phyloP scores from a whole-genome alignment of 2,888 invertebrate species.

The Oscheius sp. region DNA sequence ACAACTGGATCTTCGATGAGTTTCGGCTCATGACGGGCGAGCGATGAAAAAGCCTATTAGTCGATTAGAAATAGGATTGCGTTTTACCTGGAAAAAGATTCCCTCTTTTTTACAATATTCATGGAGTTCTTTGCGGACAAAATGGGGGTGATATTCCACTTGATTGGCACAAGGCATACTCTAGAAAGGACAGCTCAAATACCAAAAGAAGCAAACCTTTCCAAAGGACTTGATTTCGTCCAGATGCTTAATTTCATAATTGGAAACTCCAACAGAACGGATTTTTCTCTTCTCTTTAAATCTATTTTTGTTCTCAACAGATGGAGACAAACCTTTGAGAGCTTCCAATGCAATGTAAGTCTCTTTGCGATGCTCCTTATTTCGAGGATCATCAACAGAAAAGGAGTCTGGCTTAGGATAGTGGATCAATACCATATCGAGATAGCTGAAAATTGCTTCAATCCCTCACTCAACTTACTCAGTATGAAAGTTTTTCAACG shows the following conservation, averaged over 20 bases:
- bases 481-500: slow-evolving; percentile 3
- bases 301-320: not conserved
- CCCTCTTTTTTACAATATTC: slow-evolving; percentile 69
- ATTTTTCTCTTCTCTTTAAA: slow-evolving; percentile 68
- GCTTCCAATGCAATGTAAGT: slow-evolving; percentile 80
- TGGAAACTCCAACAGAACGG: slow-evolving; percentile 84
- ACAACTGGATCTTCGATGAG: slow-evolving; percentile 77
- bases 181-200: too few relatives aligned
- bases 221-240: slow-evolving; percentile 74
- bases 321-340: slow-evolving; percentile 72
- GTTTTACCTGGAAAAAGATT: slow-evolving; percentile 70
- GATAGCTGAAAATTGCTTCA: slow-evolving; percentile 73
- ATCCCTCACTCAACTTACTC: not conserved
- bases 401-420: slow-evolving; percentile 80
- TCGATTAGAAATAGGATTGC: not conserved
- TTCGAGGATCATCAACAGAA: slow-evolving; percentile 73
- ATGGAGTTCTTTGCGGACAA: slow-evolving; percentile 69
- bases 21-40: slow-evolving; percentile 69
- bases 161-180: slow-evolving; percentile 57
- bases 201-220: not conserved
- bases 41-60: slow-evolving; percentile 72
- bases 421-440: slow-evolving; percentile 84
- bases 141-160: slow-evolving; percentile 73
- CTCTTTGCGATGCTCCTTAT: slow-evolving; percentile 75
- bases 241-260: slow-evolving; percentile 80